Evolutionary conservation across 2,113 vertebrate species (phyloP).

Genomic region (pig (Sus scrofa)): T2T-Sscrofa CM000817.6:126217001-126217500

Average conservation of each 20-base stretch:
- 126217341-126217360: too few relatives aligned
- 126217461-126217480: too few relatives aligned
- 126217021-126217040: conserved; percentile 42
- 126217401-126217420: too few relatives aligned
- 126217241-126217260: background rate
- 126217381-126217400: too few relatives aligned
- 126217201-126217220: background rate
- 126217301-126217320: background rate
- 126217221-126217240: background rate
- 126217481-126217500: too few relatives aligned
- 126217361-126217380: too few relatives aligned
- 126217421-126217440: too few relatives aligned
- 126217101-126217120: conserved; percentile 39
- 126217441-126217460: too few relatives aligned
- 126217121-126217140: conserved; percentile 1
- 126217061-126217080: background rate
- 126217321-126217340: too few relatives aligned
- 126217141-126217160: background rate
- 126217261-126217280: background rate
- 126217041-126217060: conserved; percentile 46
- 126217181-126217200: background rate
- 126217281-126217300: background rate
- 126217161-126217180: background rate
- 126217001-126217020: background rate
- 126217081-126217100: background rate